Percentiles rank a stretch among this genome's conserved stretches.
Conservation (phyloP, 30 jellyfish, hydroid and myxozoan species). For the Hydractinia echinata region DNA sequence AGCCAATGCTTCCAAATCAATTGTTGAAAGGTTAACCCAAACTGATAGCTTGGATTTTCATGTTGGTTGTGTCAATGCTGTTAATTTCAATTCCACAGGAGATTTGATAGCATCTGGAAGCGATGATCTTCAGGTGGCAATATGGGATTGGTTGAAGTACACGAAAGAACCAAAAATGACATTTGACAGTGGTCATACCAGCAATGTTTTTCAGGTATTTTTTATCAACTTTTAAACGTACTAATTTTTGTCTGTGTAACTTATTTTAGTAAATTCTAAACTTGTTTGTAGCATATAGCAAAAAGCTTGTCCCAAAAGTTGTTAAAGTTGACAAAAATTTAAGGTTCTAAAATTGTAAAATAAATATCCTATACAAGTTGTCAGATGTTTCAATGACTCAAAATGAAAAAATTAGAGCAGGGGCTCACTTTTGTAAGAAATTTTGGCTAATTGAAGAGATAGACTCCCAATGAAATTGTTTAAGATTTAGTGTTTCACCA, state of each 20-base stretch:
- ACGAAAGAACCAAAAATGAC: constrained; percentile 55
- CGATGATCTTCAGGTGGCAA: constrained; percentile 78
- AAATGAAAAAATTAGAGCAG: too few relatives aligned
- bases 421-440: too few relatives aligned
- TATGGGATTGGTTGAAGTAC: constrained; percentile 78
- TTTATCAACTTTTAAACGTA: background rate
- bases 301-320: too few relatives aligned
- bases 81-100: constrained; percentile 71
- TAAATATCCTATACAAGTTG: too few relatives aligned
- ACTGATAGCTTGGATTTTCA: constrained; percentile 50
- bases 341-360: too few relatives aligned
- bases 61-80: constrained; percentile 87
- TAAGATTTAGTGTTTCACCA: too few relatives aligned
- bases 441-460: too few relatives aligned
- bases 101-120: constrained; percentile 87
- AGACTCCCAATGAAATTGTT: too few relatives aligned
- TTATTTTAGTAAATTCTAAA: background rate
- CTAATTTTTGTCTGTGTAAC: background rate
- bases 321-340: too few relatives aligned
- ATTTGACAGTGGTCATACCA: constrained; percentile 89
- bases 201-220: constrained; percentile 88
- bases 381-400: too few relatives aligned
- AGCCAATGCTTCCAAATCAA: constrained; percentile 47
- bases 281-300: too few relatives aligned
- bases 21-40: constrained; percentile 58